Percentiles rank a stretch among this genome's conserved stretches.
Conservation (phyloP, 1,140 invertebrate species). For the Forficula auricularia region DNA sequence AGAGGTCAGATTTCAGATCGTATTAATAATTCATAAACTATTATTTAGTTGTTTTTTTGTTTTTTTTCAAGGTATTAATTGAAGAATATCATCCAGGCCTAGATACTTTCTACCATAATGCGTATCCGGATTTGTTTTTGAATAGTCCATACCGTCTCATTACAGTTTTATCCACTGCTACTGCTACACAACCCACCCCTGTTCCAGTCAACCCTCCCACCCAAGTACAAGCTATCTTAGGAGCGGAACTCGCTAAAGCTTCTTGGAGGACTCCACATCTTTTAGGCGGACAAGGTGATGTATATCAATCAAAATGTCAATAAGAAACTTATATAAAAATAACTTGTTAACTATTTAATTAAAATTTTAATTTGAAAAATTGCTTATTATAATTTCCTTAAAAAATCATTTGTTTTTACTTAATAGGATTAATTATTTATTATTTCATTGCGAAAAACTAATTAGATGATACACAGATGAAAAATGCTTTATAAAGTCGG, state of each 20-base stretch:
- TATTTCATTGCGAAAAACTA: too few species aligned
- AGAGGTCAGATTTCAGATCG: too few species aligned
- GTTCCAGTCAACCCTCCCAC: slow-evolving; percentile 58
- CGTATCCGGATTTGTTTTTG: slow-evolving; percentile 34
- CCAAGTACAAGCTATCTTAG: slow-evolving; percentile 58
- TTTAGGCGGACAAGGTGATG: slow-evolving; percentile 52
- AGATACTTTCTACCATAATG: slow-evolving; percentile 57
- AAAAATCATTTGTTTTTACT: too few species aligned
- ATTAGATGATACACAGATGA: too few species aligned
- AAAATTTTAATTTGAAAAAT: too few species aligned
- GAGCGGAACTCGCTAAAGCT: slow-evolving; percentile 49
- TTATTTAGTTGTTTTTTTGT: too few species aligned
- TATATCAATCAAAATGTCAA: slow-evolving; percentile 4
- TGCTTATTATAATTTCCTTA: too few species aligned
- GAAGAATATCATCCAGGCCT: slow-evolving; percentile 49
- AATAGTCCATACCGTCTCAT: slow-evolving; percentile 32
- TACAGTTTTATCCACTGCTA: slow-evolving; percentile 37
- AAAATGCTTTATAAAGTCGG: too few species aligned
- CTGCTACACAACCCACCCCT: slow-evolving; percentile 48
- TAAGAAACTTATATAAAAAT: too few species aligned
- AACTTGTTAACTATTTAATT: too few species aligned
- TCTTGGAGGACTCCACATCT: slow-evolving; percentile 57
- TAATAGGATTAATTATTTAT: too few species aligned
- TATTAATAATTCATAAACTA: too few species aligned
- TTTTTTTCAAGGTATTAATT: slow-evolving; percentile 28